Base-by-base conservation (phyloP, 2,888 invertebrate genomes). In the Lissonota sp. region DNA sequence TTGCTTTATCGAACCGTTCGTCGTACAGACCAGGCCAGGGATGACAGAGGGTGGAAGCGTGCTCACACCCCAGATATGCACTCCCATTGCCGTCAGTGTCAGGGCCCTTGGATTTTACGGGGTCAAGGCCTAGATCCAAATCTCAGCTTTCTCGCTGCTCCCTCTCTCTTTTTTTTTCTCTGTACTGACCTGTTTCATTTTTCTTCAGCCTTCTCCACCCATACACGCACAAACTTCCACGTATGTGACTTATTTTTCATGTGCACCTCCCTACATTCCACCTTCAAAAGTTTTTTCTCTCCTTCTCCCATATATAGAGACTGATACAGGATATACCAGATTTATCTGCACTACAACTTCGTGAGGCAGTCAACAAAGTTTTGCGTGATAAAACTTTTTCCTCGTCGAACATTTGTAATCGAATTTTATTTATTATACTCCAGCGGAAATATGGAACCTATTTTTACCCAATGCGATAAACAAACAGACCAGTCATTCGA, bases 1-100 rank as follows among this genome's bases (percentile, higher is more conserved):
- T 53, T 77, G 90, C 90, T 89, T 85, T 90, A 91, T 91, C 88
- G 91, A 91, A 90, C 90, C 86, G 82, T 58, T 71, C 77, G 83
- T 74, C 67, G 72, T 73, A 82, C 81, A 73, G 76, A 86, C 88
- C 88, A 87, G 89, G 88, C 88, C 88, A 88, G 88, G 89, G 88
- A 81, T 88, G 86, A 80, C 53, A 51, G 62, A 67, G 60, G 10
- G 58, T n/a, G 40, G 14, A 44, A 39, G 74, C 74, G 57, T 53
- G 75, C 39, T 75, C 81, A 55, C 64, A 63, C 69, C 63, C 67
- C 44, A 39, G 8, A 66, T 69, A 40, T 79, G 72, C 73, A 62
- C 66, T 81, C 51, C 66, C 79, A 49, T 58, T 69, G 63, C 71
- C 78, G 74, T 83, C 85, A 85, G 81, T 86, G 86, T 84, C 85